Conservation (phyloP, 2,113 vertebrate species). For the Myotis brandtii region DNA sequence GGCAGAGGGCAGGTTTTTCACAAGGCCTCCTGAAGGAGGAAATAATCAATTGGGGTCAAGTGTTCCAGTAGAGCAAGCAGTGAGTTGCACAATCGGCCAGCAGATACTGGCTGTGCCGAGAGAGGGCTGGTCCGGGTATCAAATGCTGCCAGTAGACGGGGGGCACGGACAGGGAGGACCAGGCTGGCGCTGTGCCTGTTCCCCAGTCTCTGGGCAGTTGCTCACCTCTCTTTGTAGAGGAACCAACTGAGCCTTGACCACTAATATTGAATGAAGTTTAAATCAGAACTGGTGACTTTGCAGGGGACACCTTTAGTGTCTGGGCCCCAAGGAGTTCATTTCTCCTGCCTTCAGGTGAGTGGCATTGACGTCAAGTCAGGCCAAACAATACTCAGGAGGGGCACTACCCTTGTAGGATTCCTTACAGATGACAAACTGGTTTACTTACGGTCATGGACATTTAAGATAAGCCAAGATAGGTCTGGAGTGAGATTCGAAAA, state of each 20-base stretch:
- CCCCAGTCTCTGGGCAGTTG: background rate
- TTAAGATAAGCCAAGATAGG: background rate
- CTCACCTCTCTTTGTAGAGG: background rate
- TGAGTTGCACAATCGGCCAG: background rate
- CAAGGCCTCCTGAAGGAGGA: background rate
- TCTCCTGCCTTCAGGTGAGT: background rate
- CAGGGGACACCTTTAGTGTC: background rate
- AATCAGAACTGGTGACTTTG: background rate
- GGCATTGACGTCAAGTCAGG: background rate
- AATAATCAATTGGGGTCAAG: background rate
- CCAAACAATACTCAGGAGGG: background rate
- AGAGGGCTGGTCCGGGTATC: background rate
- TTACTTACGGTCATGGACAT: background rate
- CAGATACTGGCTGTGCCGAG: background rate
- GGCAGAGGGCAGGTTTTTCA: conserved; percentile 31
- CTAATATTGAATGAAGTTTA: background rate
- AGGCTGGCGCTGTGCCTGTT: background rate
- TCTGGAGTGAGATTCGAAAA: conserved; percentile 11
- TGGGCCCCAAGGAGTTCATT: background rate
- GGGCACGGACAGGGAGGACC: background rate
- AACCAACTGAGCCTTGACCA: background rate
- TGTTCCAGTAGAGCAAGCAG: background rate
- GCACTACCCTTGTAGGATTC: background rate
- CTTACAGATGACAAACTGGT: background rate
- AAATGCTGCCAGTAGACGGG: background rate